These are phyloP conservation scores for Lonchura striata DNA, from an alignment of 2,113 vertebrate genomes.

Conservation along the genomic window DNA sequence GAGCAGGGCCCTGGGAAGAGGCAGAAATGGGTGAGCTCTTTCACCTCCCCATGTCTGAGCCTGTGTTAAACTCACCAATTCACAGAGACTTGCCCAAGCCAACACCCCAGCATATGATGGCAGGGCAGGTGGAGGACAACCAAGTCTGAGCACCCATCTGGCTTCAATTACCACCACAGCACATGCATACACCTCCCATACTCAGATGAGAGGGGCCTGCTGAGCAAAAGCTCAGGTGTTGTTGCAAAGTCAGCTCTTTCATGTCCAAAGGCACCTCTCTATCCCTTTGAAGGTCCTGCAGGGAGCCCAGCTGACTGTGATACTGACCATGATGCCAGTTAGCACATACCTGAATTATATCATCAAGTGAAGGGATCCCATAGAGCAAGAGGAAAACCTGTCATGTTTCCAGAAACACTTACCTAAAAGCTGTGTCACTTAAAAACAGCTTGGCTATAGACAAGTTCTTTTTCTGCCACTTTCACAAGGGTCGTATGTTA, in stretches of 20 bases:
- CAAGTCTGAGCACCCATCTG: background rate
- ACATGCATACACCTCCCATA: accelerated
- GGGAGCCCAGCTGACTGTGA: background rate
- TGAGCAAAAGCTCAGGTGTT: background rate
- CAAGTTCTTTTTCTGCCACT: background rate
- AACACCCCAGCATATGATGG: background rate
- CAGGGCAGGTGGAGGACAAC: background rate
- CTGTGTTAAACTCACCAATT: background rate
- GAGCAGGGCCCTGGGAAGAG: background rate
- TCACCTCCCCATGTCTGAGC: background rate
- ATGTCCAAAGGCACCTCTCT: background rate
- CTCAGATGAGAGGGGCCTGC: too few relatives aligned
- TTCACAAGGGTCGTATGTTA: background rate
- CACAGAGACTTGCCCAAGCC: background rate
- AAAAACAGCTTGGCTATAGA: background rate
- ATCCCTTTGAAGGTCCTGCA: background rate
- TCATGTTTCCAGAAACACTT: background rate
- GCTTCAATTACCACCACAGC: background rate
- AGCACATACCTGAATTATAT: background rate
- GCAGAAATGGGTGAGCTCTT: background rate
- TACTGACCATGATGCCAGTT: background rate
- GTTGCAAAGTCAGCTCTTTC: background rate
- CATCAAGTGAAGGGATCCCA: background rate
- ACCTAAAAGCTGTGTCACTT: background rate
- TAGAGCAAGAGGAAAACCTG: background rate